A percentile compares a stretch with the other conserved stretches of the same genome.
Evolutionary conservation across 2,113 vertebrate species (phyloP).

Genomic region (Noctilio leporinus): DNA sequence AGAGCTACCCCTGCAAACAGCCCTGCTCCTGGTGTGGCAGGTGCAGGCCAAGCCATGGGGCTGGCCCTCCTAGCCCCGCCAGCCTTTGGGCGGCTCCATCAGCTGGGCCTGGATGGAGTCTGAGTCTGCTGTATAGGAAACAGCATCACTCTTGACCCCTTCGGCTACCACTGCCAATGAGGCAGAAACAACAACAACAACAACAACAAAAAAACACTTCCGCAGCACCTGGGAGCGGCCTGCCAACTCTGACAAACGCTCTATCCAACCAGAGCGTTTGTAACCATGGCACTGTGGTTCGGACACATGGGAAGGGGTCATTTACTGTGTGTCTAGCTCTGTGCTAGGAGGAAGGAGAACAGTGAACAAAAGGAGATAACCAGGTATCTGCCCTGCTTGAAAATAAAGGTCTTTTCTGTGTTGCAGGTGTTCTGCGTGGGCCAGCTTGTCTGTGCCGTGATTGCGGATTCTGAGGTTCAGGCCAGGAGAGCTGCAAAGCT

Average conservation of each 20-base stretch:
- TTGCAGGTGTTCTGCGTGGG: conserved; percentile 78
- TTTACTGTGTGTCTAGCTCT: not conserved
- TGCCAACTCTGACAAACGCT: not conserved
- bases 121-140: not conserved
- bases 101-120: not conserved
- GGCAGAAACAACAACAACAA: too few species aligned
- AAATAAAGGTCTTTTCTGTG: not conserved
- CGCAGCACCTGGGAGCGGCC: not conserved
- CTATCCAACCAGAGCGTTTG: not conserved
- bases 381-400: not conserved
- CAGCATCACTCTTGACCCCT: not conserved
- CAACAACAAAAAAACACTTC: not conserved
- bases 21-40: not conserved
- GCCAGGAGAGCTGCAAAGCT: conserved; percentile 74
- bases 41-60: not conserved
- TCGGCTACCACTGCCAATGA: not conserved
- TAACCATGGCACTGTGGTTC: rapidly evolving
- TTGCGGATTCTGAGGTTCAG: conserved; percentile 72
- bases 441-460: conserved; percentile 78
- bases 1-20: not conserved
- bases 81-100: not conserved
- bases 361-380: not conserved
- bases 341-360: not conserved
- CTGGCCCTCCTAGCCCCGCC: not conserved
- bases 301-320: not conserved